Evolutionary conservation across 2,113 vertebrate genomes (phyloP), one percentile per base, ranked within the genome.

Genomic region (Argyrosomus japonicus): DNA sequence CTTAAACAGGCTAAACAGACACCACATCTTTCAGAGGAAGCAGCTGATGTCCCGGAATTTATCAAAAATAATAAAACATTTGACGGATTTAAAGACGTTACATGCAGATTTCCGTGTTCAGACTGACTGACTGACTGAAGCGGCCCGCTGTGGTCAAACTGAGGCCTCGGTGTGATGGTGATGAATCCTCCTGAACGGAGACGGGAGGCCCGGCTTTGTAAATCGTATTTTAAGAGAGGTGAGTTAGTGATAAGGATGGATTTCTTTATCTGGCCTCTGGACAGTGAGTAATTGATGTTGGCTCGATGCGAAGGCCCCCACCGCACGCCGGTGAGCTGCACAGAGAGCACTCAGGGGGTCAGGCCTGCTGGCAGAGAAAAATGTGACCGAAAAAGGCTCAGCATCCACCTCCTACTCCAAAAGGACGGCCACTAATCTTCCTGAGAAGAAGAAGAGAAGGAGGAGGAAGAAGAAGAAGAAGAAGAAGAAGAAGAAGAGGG

Each of bases 241-340:
- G 86, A 87, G 92, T 85, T 73, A 75, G 90, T 81, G 93, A 95
- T 95, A 95, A 95, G 95, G 92, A 95, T 85, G 67, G 81, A 93
- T 90, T 83, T 87, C 94, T 95, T 96, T 95, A 96, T 97, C 95
- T 86, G 91, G 87, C 48, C 73, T 90, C 23, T 5, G 68, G 93
- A 95, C 90, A 47, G 77, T 87, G 90, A 95, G 94, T 97, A 96
- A 97, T 96, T 94, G 96, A 96, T 95, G 79, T 81, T 36, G 71
- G 85, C 91, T 80, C 61, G 90, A 78, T 65, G 85, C 79, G 54
- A 5, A 2, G 75, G 88, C 93, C 87, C 93, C 87, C 67, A 25
- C 62, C 18, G 80, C 85, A 23, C n/a, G 89, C 77, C 68, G 90
- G 71, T 3, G 29, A 0, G 13, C 82, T 89, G 91, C 89, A 85